phyloP scores from a whole-genome alignment of 2,888 invertebrate genomes.

The Dynastes grantii region DNA sequence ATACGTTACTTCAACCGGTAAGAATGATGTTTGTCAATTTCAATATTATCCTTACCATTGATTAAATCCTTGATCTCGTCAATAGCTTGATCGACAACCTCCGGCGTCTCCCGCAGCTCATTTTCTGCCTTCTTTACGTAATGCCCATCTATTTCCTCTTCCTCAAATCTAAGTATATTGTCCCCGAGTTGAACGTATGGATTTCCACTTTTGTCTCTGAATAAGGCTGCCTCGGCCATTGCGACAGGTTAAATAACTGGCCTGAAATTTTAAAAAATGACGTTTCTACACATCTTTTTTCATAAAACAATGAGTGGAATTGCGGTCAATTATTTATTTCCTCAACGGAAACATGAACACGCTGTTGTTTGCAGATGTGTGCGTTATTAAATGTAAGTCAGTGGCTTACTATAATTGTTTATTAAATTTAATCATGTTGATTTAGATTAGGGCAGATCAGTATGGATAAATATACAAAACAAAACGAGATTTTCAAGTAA shows the following conservation, averaged over 20 bases:
- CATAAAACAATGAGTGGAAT: too few species aligned
- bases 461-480: too few species aligned
- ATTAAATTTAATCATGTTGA: too few species aligned
- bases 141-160: conserved; percentile 74
- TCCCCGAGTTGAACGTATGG: conserved; percentile 76
- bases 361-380: too few species aligned
- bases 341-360: too few species aligned
- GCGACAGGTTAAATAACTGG: neutral
- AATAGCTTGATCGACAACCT: conserved; percentile 76
- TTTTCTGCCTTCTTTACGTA: conserved; percentile 77
- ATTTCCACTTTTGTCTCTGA: conserved; percentile 23
- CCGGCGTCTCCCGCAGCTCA: conserved; percentile 83
- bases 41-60: conserved; percentile 71
- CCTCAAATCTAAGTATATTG: conserved; percentile 76
- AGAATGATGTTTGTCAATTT: too few species aligned
- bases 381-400: too few species aligned
- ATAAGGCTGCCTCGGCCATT: conserved; percentile 32
- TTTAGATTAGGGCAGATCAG: too few species aligned
- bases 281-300: neutral
- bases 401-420: too few species aligned
- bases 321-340: too few species aligned
- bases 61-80: conserved; percentile 74
- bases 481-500: too few species aligned
- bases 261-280: neutral
- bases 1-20: too few species aligned